These are phyloP conservation scores for Dione vanillae DNA, from an alignment of 2,888 invertebrate species.

Conservation along the genomic window DNA sequence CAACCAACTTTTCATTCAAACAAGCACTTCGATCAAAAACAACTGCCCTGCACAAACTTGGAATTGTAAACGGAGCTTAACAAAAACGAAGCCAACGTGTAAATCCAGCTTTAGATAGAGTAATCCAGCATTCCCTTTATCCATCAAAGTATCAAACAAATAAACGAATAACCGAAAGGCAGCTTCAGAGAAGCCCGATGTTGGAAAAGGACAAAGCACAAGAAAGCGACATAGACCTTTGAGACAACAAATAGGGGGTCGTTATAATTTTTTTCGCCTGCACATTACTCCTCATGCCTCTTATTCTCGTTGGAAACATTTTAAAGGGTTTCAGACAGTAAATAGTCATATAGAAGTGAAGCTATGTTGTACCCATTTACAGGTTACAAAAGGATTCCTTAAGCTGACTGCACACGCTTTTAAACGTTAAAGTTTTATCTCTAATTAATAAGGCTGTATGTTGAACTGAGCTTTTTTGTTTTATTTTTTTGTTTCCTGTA, in stretches of 20 bases:
- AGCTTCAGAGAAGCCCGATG: slow-evolving; percentile 47
- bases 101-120: slow-evolving; percentile 30
- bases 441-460: slow-evolving; percentile 4
- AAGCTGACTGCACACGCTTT: slow-evolving; percentile 24
- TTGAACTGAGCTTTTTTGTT: neutral
- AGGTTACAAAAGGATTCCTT: slow-evolving; percentile 40
- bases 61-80: neutral
- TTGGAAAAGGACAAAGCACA: slow-evolving; percentile 45
- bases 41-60: neutral
- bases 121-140: slow-evolving; percentile 43
- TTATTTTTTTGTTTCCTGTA: neutral
- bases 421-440: slow-evolving; percentile 16
- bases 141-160: slow-evolving; percentile 44
- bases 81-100: slow-evolving; percentile 8
- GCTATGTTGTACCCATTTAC: slow-evolving; percentile 42
- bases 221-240: slow-evolving; percentile 44
- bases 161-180: slow-evolving; percentile 44
- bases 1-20: too few relatives aligned
- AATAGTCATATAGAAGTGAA: slow-evolving; percentile 41
- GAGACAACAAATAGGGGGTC: slow-evolving; percentile 41
- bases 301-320: slow-evolving; percentile 43
- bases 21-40: neutral
- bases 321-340: slow-evolving; percentile 44
- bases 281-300: slow-evolving; percentile 45
- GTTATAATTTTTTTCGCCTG: slow-evolving; percentile 49